phyloP scores from a whole-genome alignment of 2,888 invertebrate genomes.

The Acronicta leporina region DNA sequence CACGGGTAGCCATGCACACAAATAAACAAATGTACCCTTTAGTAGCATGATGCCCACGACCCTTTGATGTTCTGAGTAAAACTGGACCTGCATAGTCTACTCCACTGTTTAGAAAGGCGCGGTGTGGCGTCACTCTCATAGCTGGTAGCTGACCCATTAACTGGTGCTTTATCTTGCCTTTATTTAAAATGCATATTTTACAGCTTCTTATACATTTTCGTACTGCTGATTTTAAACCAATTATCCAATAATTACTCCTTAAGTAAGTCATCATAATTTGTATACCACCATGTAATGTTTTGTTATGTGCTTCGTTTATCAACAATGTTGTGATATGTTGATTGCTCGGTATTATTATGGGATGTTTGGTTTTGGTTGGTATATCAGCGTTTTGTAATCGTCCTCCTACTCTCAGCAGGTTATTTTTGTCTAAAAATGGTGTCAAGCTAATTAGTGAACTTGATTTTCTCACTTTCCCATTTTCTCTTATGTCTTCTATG shows the following conservation, averaged over 20 bases:
- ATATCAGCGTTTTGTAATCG: constrained; percentile 26
- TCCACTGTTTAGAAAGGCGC: constrained; percentile 28
- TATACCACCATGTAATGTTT: constrained; percentile 52
- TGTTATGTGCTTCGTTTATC: constrained; percentile 46
- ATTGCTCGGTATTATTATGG: no score
- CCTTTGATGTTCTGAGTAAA: constrained; percentile 20
- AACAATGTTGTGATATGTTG: constrained; percentile 32
- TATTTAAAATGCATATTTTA: constrained; percentile 28
- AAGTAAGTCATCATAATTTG: constrained; percentile 43
- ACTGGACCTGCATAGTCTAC: constrained; percentile 47
- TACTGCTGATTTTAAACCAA: constrained; percentile 22
- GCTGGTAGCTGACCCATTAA: constrained; percentile 46
- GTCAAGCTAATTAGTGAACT: constrained; percentile 20
- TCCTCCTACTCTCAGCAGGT: constrained; percentile 39
- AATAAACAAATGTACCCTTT: constrained; percentile 48
- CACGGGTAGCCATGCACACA: no score
- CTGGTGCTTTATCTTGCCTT: constrained; percentile 14
- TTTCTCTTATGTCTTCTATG: constrained; percentile 20
- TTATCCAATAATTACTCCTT: constrained; percentile 41
- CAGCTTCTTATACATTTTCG: constrained; percentile 32
- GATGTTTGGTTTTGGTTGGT: constrained; percentile 12
- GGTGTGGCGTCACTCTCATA: constrained; percentile 22
- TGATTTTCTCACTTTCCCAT: constrained; percentile 21
- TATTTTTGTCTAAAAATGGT: constrained; percentile 33
- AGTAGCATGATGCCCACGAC: constrained; percentile 33